Conservation (phyloP, 2,797 vertebrate genomes). For the Diplodus sargus region DNA sequence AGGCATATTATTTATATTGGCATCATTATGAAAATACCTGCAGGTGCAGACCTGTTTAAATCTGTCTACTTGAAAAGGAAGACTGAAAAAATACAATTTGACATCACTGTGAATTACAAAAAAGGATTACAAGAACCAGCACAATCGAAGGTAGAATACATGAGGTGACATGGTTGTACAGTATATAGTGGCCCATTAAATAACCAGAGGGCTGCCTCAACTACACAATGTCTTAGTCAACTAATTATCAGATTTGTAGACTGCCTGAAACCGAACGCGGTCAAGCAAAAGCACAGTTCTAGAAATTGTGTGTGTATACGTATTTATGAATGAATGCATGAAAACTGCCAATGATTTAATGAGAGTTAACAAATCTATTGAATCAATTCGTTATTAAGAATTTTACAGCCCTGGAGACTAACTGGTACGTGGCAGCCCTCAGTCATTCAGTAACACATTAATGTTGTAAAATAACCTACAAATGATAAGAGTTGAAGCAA, state of each 20-base stretch:
- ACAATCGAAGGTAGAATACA: constrained; percentile 52
- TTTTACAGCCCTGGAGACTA: constrained; percentile 9
- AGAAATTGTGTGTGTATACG: not conserved
- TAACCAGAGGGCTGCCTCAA: constrained; percentile 40
- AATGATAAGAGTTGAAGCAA: constrained; percentile 43
- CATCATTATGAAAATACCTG: constrained; percentile 71
- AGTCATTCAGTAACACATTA: constrained; percentile 62
- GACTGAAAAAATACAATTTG: constrained; percentile 69
- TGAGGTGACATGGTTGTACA: constrained; percentile 32
- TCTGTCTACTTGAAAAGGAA: constrained; percentile 63
- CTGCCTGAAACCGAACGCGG: constrained; percentile 9
- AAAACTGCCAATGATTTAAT: not conserved
- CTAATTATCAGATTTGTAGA: constrained; percentile 7
- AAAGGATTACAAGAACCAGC: constrained; percentile 56
- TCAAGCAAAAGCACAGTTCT: constrained; percentile 8
- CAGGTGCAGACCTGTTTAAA: constrained; percentile 67
- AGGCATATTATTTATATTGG: constrained; percentile 60
- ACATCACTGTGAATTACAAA: constrained; percentile 67
- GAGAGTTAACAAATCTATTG: constrained; percentile 1
- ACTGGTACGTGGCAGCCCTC: constrained; percentile 27
- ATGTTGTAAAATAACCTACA: constrained; percentile 60
- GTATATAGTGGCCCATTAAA: constrained; percentile 26
- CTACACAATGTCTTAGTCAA: constrained; percentile 1
- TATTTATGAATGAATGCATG: not conserved
- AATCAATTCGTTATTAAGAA: not conserved